Base-by-base conservation (phyloP, 2,888 invertebrate genomes). In the Rotaria sp. region DNA sequence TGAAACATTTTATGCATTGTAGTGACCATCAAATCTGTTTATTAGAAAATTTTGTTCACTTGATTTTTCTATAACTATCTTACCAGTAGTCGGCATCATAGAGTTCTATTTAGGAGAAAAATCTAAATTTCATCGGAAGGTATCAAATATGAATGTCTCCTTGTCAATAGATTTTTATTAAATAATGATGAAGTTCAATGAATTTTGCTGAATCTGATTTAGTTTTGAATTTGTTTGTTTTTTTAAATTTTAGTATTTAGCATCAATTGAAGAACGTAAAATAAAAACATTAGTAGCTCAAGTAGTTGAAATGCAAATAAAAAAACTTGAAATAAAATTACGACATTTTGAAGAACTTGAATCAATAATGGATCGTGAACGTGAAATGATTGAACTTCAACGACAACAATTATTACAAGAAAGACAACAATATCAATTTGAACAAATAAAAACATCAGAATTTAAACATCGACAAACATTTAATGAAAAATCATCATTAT, bases 231-330 rank as follows among this genome's bases (percentile, higher is more conserved):
- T 45, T 30, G 24, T 67, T 67, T 30, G 5, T 67, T 8, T 67
- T 10, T 38, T 74, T 1, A n/a, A 67, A 80, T 80, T 80, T 80
- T 45, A 80, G 90, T 85, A 86, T 48, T 50, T 86, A 26, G 85
- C 85, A 2, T 86, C 75, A 48, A 55, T 52, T 59, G 87, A 86
- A 74, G 85, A 85, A 30, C 84, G 86, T 50, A 86, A 86, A 87
- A 88, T 89, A 11, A 89, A 92, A 92, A 98, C 84, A 35, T 48
- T 84, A 50, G 87, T 87, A 18, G 55, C 87, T 24, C 35, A 75
- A 38, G 93, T 99, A 10, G 99, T 99, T 0, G 99, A 99, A 92
- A 99, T 99, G 0, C 99, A 99, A 93, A 98, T 99, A 98, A 99
- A 99, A 92, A 99, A 99, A 90, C 92, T 99, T 85, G 99, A 99